Evolutionary conservation across 2,797 vertebrate species (phyloP).

Genomic region (Gila robusta): DNA sequence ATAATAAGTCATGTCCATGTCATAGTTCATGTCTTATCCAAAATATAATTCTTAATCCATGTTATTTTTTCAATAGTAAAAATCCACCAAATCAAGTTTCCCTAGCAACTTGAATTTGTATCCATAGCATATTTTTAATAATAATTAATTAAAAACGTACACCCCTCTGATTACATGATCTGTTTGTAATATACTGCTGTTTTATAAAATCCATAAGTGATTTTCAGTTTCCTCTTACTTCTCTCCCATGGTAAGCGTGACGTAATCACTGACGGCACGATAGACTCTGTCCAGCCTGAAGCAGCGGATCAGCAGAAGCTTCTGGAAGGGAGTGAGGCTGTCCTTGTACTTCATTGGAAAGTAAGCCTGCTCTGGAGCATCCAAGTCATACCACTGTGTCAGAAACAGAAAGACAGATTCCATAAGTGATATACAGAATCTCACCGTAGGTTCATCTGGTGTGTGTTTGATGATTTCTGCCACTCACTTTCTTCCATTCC

Average conservation of each 20-base stretch:
- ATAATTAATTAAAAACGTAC: not conserved
- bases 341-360: conserved; percentile 85
- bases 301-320: conserved; percentile 90
- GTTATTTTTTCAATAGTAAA: not conserved
- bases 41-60: not conserved
- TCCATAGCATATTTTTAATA: not conserved
- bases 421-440: not conserved
- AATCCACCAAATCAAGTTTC: not conserved
- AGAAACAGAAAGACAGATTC: not conserved
- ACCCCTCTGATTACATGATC: not conserved
- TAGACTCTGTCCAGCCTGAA: conserved; percentile 94
- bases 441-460: not conserved
- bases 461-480: conserved; percentile 9
- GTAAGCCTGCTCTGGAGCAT: conserved; percentile 84
- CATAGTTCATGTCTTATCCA: not conserved
- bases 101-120: not conserved
- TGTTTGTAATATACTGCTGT: not conserved
- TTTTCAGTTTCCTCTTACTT: conserved; percentile 79
- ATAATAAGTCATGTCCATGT: too few relatives aligned
- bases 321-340: conserved; percentile 87
- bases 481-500: conserved; percentile 89
- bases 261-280: conserved; percentile 89
- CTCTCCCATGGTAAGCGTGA: conserved; percentile 88
- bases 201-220: not conserved
- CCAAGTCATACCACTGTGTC: conserved; percentile 91